Percentiles rank a stretch among this genome's conserved stretches.
Conservation (phyloP, 2,113 vertebrate species). For the Microcebus jonahi region DNA sequence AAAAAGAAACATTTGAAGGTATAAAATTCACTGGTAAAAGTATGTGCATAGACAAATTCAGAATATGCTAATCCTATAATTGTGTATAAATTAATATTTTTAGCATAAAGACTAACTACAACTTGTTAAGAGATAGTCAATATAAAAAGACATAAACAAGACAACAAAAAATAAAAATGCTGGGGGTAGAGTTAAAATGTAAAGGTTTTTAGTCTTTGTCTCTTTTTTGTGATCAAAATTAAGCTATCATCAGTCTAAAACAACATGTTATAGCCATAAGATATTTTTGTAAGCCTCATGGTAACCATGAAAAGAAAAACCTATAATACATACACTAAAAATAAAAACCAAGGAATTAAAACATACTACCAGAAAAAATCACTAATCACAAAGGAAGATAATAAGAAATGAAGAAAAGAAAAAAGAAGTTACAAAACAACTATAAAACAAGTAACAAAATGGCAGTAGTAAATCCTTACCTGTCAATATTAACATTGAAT, state of each 20-base stretch:
- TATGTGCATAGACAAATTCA: background rate
- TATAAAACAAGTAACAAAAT: background rate
- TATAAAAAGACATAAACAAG: background rate
- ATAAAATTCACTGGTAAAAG: background rate
- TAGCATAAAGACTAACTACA: background rate
- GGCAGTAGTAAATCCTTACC: background rate
- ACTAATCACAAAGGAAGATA: too few species aligned
- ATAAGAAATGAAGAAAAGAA: too few species aligned
- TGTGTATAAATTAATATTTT: background rate
- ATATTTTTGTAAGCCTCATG: too few species aligned
- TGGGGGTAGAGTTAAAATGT: too few species aligned
- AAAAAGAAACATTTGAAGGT: background rate
- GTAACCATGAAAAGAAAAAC: background rate
- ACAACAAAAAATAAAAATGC: background rate
- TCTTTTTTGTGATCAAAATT: background rate
- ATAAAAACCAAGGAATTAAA: too few species aligned
- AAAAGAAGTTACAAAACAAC: too few species aligned
- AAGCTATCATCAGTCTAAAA: background rate
- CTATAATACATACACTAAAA: too few species aligned
- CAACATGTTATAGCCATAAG: background rate
- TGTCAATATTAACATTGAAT: background rate
- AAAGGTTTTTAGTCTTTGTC: background rate
- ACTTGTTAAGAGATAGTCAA: background rate
- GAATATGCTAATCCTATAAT: background rate
- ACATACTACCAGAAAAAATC: too few species aligned